Percentiles rank a stretch among this genome's conserved stretches.
These are phyloP conservation scores for Globodera ellingtonae DNA, from an alignment of 1,140 invertebrate genomes.

Conservation along the genomic window DNA sequence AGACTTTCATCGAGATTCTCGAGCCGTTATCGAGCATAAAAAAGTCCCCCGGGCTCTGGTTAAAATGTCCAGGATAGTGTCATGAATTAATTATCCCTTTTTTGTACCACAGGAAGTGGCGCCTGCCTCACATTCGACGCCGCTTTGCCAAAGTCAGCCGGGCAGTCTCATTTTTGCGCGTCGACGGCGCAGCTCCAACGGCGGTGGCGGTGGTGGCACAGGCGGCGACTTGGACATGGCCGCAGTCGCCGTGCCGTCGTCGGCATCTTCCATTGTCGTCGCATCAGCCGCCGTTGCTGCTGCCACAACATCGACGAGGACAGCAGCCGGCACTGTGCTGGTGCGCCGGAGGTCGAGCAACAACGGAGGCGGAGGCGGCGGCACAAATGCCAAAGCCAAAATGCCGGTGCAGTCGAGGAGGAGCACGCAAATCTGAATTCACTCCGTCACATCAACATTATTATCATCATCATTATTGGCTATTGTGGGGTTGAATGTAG, in stretches of 20 bases:
- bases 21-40: not conserved
- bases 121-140: slow-evolving; percentile 44
- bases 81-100: not conserved
- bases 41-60: not conserved
- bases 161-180: slow-evolving; percentile 18
- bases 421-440: slow-evolving; percentile 21
- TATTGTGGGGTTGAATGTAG: no score
- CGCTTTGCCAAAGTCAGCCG: slow-evolving; percentile 32
- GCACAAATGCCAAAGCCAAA: slow-evolving; percentile 11
- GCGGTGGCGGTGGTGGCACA: not conserved
- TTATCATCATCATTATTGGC: no score
- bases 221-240: not conserved
- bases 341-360: slow-evolving; percentile 19
- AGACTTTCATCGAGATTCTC: no score
- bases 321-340: not conserved
- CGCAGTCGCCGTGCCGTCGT: not conserved
- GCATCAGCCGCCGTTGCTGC: no score
- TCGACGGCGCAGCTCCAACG: slow-evolving; percentile 28
- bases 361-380: slow-evolving; percentile 1
- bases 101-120: slow-evolving; percentile 31
- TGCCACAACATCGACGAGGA: not conserved
- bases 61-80: slow-evolving; percentile 10
- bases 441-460: no score
- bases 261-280: not conserved
- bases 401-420: slow-evolving; percentile 19